These are phyloP conservation scores for Listrodromus nycthemerus DNA, from an alignment of 2,888 invertebrate species.

Conservation along the genomic window DNA sequence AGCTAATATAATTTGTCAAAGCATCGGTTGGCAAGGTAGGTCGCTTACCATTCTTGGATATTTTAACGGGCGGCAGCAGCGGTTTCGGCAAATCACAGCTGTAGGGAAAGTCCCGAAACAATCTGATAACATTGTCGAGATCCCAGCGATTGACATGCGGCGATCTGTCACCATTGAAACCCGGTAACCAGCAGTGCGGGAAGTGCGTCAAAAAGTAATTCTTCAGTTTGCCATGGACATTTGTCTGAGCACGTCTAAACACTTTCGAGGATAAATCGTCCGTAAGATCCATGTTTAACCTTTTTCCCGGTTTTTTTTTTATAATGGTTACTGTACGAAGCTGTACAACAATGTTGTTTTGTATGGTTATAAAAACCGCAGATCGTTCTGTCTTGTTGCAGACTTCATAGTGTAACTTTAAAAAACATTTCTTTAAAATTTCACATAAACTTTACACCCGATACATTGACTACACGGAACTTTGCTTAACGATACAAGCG, in stretches of 20 bases:
- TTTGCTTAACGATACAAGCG: too few species aligned
- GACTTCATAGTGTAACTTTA: too few species aligned
- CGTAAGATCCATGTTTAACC: slow-evolving; percentile 25
- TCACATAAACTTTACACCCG: background rate
- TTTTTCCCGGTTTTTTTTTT: background rate
- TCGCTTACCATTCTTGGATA: slow-evolving; percentile 74
- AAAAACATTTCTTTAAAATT: too few species aligned
- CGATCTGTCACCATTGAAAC: slow-evolving; percentile 73
- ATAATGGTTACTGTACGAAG: background rate
- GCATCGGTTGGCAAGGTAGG: slow-evolving; percentile 12
- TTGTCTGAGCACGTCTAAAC: slow-evolving; percentile 71
- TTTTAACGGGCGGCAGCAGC: slow-evolving; percentile 78
- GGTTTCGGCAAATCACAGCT: slow-evolving; percentile 80
- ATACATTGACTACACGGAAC: background rate
- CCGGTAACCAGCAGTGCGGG: slow-evolving; percentile 75
- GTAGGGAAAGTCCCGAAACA: slow-evolving; percentile 78
- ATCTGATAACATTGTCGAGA: slow-evolving; percentile 70
- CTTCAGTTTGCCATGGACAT: slow-evolving; percentile 73
- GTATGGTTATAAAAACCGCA: background rate
- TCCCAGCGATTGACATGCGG: slow-evolving; percentile 70
- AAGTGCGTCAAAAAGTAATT: slow-evolving; percentile 69
- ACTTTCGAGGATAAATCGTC: slow-evolving; percentile 44
- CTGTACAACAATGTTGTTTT: background rate
- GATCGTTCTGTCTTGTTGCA: background rate
- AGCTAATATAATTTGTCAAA: background rate